phyloP scores from a whole-genome alignment of 37 sponge, comb jelly and placozoan species.

The Agelas oroides region DNA sequence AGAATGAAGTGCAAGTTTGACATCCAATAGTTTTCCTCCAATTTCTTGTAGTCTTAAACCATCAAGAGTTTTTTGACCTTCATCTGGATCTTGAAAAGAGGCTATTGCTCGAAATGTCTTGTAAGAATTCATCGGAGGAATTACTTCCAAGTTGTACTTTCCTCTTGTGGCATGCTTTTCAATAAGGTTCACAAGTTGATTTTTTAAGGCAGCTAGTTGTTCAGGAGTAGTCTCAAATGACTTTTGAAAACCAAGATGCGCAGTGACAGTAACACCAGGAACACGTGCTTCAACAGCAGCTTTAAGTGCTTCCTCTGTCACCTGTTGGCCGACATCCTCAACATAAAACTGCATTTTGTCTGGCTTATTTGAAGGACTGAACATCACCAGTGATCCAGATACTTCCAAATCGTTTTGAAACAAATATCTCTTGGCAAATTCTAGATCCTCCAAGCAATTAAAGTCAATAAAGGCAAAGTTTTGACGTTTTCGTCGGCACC shows the following conservation, averaged over 20 bases:
- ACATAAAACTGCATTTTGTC: slow-evolving; percentile 21
- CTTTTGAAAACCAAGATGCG: slow-evolving; percentile 24
- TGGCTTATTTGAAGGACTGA: slow-evolving; percentile 39
- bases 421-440: too few species aligned
- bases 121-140: neutral
- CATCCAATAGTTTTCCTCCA: slow-evolving; percentile 2
- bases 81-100: slow-evolving; percentile 37
- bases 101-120: slow-evolving; percentile 15
- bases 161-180: neutral
- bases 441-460: neutral
- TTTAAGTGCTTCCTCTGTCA: slow-evolving; percentile 32
- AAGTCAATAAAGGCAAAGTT: slow-evolving; percentile 52
- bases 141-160: slow-evolving; percentile 16
- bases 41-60: neutral
- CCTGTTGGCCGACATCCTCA: slow-evolving; percentile 2
- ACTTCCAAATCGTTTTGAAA: too few species aligned
- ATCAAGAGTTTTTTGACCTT: slow-evolving; percentile 15
- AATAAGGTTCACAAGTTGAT: slow-evolving; percentile 10
- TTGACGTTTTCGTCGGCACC: slow-evolving; percentile 50
- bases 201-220: neutral
- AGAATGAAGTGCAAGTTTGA: slow-evolving; percentile 30
- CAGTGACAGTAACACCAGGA: slow-evolving; percentile 2
- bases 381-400: slow-evolving; percentile 7
- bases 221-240: slow-evolving; percentile 40
- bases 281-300: slow-evolving; percentile 15